phyloP scores from a whole-genome alignment of 2,888 invertebrate genomes.

The Ormyrus pomaceus region DNA sequence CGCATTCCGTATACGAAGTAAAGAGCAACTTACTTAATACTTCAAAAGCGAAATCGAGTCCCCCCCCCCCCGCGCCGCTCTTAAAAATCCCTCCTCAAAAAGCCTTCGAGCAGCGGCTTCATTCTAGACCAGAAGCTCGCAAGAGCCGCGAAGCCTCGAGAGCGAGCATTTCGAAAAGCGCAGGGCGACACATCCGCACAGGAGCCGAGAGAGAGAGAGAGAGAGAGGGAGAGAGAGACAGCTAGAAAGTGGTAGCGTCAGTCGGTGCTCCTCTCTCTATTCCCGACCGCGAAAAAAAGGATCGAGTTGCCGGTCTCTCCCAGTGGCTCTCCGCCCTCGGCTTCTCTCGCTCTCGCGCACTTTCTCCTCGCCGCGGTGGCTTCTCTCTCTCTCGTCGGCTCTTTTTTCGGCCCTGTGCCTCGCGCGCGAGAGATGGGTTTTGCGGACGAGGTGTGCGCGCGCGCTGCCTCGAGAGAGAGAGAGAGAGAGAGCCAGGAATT shows the following conservation, averaged over 20 bases:
- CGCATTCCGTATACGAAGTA: too few relatives aligned
- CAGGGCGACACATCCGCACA: constrained; percentile 9
- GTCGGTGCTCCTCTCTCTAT: constrained; percentile 18
- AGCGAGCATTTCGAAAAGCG: constrained; percentile 8
- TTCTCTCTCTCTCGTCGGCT: neutral
- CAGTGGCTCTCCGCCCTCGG: constrained; percentile 39
- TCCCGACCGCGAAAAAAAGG: constrained; percentile 48
- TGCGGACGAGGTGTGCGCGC: too few relatives aligned
- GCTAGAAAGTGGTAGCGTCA: constrained; percentile 9
- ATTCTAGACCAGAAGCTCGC: neutral
- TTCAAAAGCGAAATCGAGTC: too few relatives aligned
- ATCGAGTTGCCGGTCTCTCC: constrained; percentile 32
- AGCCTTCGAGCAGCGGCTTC: too few relatives aligned
- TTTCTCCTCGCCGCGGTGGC: neutral
- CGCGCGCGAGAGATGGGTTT: too few relatives aligned
- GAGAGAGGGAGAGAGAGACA: neutral
- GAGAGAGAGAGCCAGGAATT: constrained; percentile 30
- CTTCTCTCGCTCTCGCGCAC: neutral
- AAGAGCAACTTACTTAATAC: too few relatives aligned
- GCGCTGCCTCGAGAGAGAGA: too few relatives aligned
- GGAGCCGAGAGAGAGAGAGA: constrained; percentile 10
- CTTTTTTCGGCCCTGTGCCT: neutral
- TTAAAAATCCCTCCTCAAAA: too few relatives aligned
- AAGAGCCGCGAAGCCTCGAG: constrained; percentile 3
- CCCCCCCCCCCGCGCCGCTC: too few relatives aligned